Evolutionary conservation across 1,140 invertebrate species (phyloP).

Genomic region (Antheraea mylitta): DNA sequence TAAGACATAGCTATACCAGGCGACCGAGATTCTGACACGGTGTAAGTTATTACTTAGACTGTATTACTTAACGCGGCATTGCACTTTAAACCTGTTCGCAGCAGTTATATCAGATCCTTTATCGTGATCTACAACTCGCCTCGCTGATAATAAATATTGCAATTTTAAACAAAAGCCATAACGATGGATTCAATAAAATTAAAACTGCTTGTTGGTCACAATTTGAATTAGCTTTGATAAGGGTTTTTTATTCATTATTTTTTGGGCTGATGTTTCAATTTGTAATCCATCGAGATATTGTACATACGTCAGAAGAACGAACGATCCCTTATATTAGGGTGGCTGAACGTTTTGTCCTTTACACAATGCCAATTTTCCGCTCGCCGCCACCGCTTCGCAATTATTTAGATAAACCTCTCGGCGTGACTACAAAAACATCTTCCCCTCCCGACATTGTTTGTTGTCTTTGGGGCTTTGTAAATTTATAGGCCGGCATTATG

Average conservation of each 20-base stretch:
- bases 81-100: slow-evolving; percentile 26
- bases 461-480: slow-evolving; percentile 73
- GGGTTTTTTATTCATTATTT: neutral
- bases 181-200: slow-evolving; percentile 7
- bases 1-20: neutral
- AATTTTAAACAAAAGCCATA: slow-evolving; percentile 28
- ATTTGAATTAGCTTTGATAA: slow-evolving; percentile 2
- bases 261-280: slow-evolving; percentile 13
- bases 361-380: slow-evolving; percentile 75
- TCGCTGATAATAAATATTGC: slow-evolving; percentile 33
- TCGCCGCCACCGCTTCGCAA: slow-evolving; percentile 74
- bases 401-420: slow-evolving; percentile 78
- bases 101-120: slow-evolving; percentile 24
- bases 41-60: slow-evolving; percentile 15
- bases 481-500: slow-evolving; percentile 73
- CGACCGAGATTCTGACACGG: neutral
- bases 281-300: slow-evolving; percentile 24
- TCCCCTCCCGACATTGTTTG: slow-evolving; percentile 63
- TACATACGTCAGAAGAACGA: slow-evolving; percentile 37
- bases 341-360: slow-evolving; percentile 30
- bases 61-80: slow-evolving; percentile 9
- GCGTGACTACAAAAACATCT: slow-evolving; percentile 76
- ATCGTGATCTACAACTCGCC: slow-evolving; percentile 24
- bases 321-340: slow-evolving; percentile 22
- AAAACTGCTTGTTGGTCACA: neutral